Evolutionary conservation across 2,113 vertebrate genomes (phyloP), one percentile per base, ranked within the genome.

Genomic region (Condylura cristata): DNA sequence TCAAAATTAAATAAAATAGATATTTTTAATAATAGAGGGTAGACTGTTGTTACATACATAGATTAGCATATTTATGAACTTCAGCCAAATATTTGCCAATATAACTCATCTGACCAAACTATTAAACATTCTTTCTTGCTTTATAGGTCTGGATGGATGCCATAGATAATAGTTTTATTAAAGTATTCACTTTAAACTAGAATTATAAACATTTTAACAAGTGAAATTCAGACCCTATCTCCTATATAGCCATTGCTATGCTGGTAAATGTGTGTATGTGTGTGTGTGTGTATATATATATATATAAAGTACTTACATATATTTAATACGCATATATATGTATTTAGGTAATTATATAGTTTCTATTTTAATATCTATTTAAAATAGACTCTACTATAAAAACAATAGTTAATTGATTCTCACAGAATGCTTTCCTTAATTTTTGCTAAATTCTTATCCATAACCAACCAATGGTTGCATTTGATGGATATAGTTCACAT

Each of bases 21-120:
- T 76, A 87, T 63, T 86, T 90, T 82, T 48, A 82, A 82, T 86
- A 91, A 66, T n/a, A 84, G 30, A 83, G 28, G 41, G 22, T 34
- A 20, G n/a, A 66, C 53, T 78, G 34, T 60, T 46, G 16, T 66
- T 66, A 66, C 6, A 70, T 75, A 86, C 9, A 37, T 76, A 70
- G 11, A 66, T 65, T 78, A 65, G 58, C 39, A 74, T 28, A 66
- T 0, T 51, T 84, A 79, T 18, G 28, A 63, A 84, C 79, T 60
- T 60, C 18, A 68, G 32, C 60, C 34, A 71, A 79, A 17, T 71
- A 32, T 41, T 37, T 93, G n/a, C 70, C 53, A 66, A 13, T 70
- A 14, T 34, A 66, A 93, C 17, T 84, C 46, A 78, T n/a, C 9
- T 87, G 70, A 48, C 32, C 76, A 79, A 72, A 88, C 39, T 72